phyloP scores from a whole-genome alignment of 1,140 invertebrate genomes.

The Listronotus oregonensis region DNA sequence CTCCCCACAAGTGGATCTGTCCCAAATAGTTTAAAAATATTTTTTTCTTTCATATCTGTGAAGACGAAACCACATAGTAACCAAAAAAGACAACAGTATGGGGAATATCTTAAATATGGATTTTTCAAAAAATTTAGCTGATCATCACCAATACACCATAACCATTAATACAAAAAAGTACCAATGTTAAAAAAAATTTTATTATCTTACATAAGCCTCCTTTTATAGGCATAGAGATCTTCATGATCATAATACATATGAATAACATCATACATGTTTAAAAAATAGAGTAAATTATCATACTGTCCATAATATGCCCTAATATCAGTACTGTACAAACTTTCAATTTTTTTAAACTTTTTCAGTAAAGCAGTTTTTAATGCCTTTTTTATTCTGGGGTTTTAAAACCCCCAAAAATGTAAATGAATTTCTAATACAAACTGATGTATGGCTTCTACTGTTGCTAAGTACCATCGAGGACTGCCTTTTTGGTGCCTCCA shows the following conservation, averaged over 20 bases:
- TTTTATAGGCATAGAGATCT: constrained; percentile 76
- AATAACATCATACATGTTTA: constrained; percentile 92
- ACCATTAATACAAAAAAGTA: too few species aligned
- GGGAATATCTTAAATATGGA: too few species aligned
- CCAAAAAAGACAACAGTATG: too few species aligned
- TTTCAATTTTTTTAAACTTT: constrained; percentile 44
- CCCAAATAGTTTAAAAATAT: too few species aligned
- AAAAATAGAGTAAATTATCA: constrained; percentile 93
- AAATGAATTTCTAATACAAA: constrained; percentile 83
- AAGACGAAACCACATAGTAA: too few species aligned
- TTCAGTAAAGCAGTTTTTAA: constrained; percentile 57
- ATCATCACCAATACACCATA: too few species aligned
- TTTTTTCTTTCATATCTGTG: too few species aligned
- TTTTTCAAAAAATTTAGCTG: too few species aligned
- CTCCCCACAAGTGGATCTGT: too few species aligned
- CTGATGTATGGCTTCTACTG: constrained; percentile 93
- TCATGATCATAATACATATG: constrained; percentile 83
- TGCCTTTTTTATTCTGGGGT: constrained; percentile 59
- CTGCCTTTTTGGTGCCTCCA: constrained; percentile 93
- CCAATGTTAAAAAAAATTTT: neutral
- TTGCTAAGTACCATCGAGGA: constrained; percentile 89
- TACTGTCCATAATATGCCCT: constrained; percentile 72
- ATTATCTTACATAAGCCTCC: constrained; percentile 62
- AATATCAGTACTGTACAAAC: constrained; percentile 45
- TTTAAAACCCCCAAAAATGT: constrained; percentile 67